Evolutionary conservation across 2,797 vertebrate species (phyloP).

Genomic region (Meriones psammophilus): DNA sequence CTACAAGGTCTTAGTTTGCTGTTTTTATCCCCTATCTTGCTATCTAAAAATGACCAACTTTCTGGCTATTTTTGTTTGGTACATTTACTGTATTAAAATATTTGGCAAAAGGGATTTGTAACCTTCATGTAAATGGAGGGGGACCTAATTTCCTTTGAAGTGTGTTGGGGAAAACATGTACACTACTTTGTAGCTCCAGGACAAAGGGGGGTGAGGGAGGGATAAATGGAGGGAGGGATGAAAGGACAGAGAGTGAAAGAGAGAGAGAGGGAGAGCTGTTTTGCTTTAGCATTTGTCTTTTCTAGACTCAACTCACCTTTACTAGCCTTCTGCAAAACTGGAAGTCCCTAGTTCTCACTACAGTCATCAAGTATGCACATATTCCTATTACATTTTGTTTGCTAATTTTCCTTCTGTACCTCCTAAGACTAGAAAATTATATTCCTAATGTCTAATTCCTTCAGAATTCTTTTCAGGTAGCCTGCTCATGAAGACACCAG

Average conservation of each 20-base stretch:
- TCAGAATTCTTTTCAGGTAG: not conserved
- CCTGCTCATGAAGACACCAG: not conserved
- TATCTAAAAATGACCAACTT: constrained; percentile 14
- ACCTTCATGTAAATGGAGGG: not conserved
- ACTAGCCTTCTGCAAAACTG: constrained; percentile 16
- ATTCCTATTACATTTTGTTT: constrained; percentile 32
- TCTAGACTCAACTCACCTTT: not conserved
- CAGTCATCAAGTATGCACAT: not conserved
- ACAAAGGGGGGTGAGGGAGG: not conserved
- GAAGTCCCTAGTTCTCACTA: constrained; percentile 25
- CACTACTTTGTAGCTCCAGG: not conserved
- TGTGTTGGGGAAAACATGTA: not conserved
- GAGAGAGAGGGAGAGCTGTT: not conserved
- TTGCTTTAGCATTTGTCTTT: constrained; percentile 28
- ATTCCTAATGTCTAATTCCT: not conserved
- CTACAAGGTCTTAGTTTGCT: not conserved
- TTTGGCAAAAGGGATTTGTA: constrained; percentile 30
- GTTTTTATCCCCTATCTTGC: not conserved
- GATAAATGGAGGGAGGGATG: not conserved
- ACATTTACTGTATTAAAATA: not conserved
- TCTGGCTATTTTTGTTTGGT: not conserved
- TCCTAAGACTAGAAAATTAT: constrained; percentile 25
- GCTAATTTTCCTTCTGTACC: not conserved
- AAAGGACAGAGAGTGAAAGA: not conserved
- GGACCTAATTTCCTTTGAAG: constrained; percentile 22